phyloP scores from a whole-genome alignment of 2,113 vertebrate genomes.

The Pseudorhombus dupliciocellatus region DNA sequence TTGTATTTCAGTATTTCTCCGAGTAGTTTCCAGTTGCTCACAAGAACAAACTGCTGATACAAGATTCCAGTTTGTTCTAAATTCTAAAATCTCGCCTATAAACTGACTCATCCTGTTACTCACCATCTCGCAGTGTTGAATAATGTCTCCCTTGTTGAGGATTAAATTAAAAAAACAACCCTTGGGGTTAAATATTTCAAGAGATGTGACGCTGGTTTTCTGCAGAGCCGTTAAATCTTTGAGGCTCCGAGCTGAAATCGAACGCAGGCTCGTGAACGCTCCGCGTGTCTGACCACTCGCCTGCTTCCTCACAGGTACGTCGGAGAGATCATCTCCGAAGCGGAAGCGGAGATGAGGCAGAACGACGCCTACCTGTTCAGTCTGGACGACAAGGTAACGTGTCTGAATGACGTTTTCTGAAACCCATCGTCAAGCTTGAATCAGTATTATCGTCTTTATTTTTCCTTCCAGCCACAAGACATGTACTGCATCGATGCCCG shows the following conservation, averaged over 20 bases:
- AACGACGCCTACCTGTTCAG: constrained; percentile 97
- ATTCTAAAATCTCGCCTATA: too few species aligned
- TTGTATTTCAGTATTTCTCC: too few species aligned
- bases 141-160: neutral
- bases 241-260: constrained; percentile 1
- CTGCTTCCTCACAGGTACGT: constrained; percentile 86
- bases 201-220: neutral
- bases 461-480: constrained; percentile 85
- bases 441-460: neutral
- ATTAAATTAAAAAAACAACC: neutral
- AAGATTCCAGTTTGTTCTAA: too few species aligned
- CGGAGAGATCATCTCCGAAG: constrained; percentile 95
- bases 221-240: constrained; percentile 2
- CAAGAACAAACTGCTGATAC: too few species aligned
- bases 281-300: neutral
- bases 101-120: too few species aligned
- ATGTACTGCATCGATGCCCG: constrained; percentile 96
- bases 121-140: neutral
- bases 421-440: too few species aligned
- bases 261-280: neutral
- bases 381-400: constrained; percentile 92
- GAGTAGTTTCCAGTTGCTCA: too few species aligned
- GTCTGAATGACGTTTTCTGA: neutral
- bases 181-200: constrained; percentile 6
- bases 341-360: constrained; percentile 92